A percentile compares a stretch with the other conserved stretches of the same genome.
Conservation (phyloP, 2,113 vertebrate species). For the Eubucco bourcierii region DNA sequence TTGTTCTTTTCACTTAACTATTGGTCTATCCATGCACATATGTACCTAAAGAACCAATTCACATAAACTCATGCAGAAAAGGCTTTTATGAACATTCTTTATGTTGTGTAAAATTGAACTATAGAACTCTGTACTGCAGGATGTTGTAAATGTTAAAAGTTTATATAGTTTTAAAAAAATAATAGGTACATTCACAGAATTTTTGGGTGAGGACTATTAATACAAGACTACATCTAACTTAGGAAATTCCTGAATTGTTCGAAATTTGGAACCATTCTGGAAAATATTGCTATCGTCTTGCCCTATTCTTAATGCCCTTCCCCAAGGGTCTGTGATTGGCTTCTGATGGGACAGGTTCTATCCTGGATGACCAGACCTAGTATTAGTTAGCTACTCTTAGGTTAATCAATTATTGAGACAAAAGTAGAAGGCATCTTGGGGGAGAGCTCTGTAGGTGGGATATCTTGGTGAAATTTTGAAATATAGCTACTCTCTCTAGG, state of each 20-base stretch:
- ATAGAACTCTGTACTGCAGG: not conserved
- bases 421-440: not conserved
- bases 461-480: not conserved
- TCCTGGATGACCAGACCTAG: not conserved
- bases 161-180: not conserved
- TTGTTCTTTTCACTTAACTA: conserved; percentile 12
- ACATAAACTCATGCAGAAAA: not conserved
- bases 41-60: not conserved
- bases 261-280: not conserved
- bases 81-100: conserved; percentile 14
- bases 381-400: not conserved
- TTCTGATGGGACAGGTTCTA: not conserved
- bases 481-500: not conserved
- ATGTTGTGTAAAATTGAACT: not conserved
- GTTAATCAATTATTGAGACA: not conserved
- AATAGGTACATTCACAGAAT: not conserved
- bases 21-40: not conserved
- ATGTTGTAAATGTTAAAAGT: not conserved
- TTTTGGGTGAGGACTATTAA: not conserved
- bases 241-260: not conserved
- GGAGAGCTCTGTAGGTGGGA: not conserved
- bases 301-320: not conserved
- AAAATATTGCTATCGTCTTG: not conserved
- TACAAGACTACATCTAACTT: not conserved
- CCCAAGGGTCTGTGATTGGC: not conserved